phyloP scores from a whole-genome alignment of 2,888 invertebrate species.

The Phengaris alcon region DNA sequence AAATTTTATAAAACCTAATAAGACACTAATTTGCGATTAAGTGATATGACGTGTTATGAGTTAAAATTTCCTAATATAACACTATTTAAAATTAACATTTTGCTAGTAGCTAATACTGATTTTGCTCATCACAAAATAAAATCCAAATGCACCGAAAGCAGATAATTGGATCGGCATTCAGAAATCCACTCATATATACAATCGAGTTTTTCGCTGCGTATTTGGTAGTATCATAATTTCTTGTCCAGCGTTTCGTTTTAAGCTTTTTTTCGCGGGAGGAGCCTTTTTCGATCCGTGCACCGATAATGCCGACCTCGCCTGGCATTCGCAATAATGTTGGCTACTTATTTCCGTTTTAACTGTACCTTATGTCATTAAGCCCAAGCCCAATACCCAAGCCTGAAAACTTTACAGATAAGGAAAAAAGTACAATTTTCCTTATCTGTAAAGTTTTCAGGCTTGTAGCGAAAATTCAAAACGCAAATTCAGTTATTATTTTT shows the following conservation, averaged over 20 bases:
- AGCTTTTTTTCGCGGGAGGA: conserved; percentile 47
- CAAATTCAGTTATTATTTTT: not conserved
- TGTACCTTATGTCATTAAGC: conserved; percentile 51
- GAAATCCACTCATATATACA: conserved; percentile 49
- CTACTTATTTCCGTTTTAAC: conserved; percentile 50
- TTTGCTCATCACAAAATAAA: conserved; percentile 18
- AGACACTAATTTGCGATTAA: too few relatives aligned
- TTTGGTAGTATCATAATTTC: conserved; percentile 76
- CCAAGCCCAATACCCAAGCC: too few relatives aligned
- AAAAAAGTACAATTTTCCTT: conserved; percentile 43
- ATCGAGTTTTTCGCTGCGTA: conserved; percentile 66
- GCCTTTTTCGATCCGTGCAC: conserved; percentile 63
- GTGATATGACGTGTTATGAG: too few relatives aligned
- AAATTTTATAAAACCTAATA: too few relatives aligned
- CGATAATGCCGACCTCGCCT: conserved; percentile 59
- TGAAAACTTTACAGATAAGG: too few relatives aligned
- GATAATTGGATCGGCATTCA: conserved; percentile 48
- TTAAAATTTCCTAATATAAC: too few relatives aligned
- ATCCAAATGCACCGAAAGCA: conserved; percentile 44
- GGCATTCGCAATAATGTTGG: conserved; percentile 57
- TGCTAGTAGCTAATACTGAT: not conserved
- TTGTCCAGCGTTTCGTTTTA: conserved; percentile 55
- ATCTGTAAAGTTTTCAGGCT: not conserved
- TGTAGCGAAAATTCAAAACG: too few relatives aligned
- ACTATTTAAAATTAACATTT: not conserved